Conservation (phyloP, 1,140 invertebrate species). For the Neodiprion pinetum region DNA sequence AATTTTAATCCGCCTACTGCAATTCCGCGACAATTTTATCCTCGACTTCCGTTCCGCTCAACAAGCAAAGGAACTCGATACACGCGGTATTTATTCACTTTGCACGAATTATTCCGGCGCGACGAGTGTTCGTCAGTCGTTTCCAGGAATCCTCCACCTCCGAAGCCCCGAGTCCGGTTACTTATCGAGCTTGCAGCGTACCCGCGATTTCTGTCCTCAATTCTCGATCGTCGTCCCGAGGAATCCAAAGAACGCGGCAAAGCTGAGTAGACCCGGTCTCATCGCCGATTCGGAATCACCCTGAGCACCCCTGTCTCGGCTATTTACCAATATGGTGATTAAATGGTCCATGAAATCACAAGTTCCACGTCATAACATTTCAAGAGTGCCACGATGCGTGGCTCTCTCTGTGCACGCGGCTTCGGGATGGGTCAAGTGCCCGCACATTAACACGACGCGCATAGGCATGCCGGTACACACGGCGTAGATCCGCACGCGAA, state of each 20-base stretch:
- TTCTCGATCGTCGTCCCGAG: too few species aligned
- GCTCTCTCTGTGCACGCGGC: conserved; percentile 33
- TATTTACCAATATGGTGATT: conserved; percentile 58
- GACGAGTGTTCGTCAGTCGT: too few species aligned
- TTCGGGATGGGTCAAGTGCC: conserved; percentile 30
- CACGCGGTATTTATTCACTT: conserved; percentile 44
- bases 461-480: conserved; percentile 19
- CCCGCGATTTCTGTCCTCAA: too few species aligned
- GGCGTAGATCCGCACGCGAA: conserved; percentile 13
- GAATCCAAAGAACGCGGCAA: too few species aligned
- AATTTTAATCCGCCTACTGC: not conserved
- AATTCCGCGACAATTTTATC: conserved; percentile 21
- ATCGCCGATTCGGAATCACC: conserved; percentile 9
- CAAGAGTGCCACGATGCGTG: conserved; percentile 46
- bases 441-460: not conserved
- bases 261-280: too few species aligned
- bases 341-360: conserved; percentile 62
- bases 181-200: too few species aligned
- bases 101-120: too few species aligned
- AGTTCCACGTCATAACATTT: conserved; percentile 62
- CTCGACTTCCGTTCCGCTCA: conserved; percentile 18
- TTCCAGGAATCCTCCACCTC: too few species aligned
- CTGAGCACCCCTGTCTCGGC: conserved; percentile 43
- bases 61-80: not conserved
- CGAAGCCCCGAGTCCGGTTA: too few species aligned